These are phyloP conservation scores for Nilaparvata lugens DNA, from an alignment of 1,140 invertebrate species.

Conservation along the genomic window DNA sequence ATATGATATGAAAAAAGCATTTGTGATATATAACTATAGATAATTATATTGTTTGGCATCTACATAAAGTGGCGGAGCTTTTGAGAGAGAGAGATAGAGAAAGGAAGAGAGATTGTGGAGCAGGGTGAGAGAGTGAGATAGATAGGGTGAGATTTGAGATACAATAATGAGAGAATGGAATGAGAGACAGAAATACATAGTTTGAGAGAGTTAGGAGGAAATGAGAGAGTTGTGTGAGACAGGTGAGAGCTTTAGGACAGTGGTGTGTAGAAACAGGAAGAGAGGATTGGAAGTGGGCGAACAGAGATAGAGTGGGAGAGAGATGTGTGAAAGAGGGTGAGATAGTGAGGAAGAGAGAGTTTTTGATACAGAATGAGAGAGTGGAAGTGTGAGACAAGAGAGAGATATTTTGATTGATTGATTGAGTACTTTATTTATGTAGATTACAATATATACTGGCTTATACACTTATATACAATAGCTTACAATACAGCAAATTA, in stretches of 20 bases:
- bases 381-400: neutral
- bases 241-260: conserved; percentile 1
- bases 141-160: conserved; percentile 8
- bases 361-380: conserved; percentile 1
- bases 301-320: conserved; percentile 5
- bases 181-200: conserved; percentile 12
- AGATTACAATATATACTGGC: no score
- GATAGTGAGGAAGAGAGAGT: conserved; percentile 4
- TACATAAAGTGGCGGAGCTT: neutral
- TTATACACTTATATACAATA: no score
- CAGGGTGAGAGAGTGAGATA: conserved; percentile 12
- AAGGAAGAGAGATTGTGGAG: conserved; percentile 10
- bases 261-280: neutral
- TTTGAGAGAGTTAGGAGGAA: conserved; percentile 5
- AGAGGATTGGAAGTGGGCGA: neutral
- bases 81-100: conserved; percentile 14
- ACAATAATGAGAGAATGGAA: conserved; percentile 11
- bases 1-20: no score
- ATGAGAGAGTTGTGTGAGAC: neutral
- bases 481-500: no score
- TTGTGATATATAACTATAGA: no score
- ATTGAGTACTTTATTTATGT: no score
- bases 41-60: neutral
- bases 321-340: conserved; percentile 2
- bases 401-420: no score